phyloP scores from a whole-genome alignment of 2,113 vertebrate genomes.

The Tapirus terrestris region DNA sequence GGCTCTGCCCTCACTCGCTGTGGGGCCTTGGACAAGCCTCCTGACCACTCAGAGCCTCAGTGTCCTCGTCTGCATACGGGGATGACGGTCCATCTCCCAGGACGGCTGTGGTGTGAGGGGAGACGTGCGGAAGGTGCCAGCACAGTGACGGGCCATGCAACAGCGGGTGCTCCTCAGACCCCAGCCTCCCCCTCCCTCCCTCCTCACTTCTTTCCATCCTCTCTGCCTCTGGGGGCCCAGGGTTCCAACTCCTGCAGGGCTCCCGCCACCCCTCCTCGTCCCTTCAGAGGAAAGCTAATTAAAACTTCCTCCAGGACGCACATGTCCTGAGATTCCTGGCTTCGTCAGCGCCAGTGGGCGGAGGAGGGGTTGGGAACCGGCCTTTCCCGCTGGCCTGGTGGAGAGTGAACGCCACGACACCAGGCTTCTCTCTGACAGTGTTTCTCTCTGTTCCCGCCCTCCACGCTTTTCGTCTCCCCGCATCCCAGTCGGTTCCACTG shows the following conservation, averaged over 20 bases:
- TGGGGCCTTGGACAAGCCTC: too few species aligned
- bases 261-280: neutral
- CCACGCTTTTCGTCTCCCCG: neutral
- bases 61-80: neutral
- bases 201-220: neutral
- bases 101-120: neutral
- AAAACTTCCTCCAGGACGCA: conserved; percentile 18
- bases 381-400: neutral
- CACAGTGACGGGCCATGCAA: too few species aligned
- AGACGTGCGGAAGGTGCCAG: accelerated
- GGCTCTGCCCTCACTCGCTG: neutral
- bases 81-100: neutral
- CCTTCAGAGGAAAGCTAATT: conserved; percentile 49
- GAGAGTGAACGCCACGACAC: accelerated
- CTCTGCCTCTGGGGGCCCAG: too few species aligned
- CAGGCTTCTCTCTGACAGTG: neutral
- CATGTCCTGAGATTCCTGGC: neutral
- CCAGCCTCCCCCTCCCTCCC: neutral
- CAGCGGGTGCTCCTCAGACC: accelerated
- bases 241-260: neutral
- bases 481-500: neutral
- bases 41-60: neutral
- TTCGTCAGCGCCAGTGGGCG: conserved; percentile 56
- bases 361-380: neutral
- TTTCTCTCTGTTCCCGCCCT: neutral